Percentiles rank a stretch among this genome's conserved stretches.
Evolutionary conservation across 2,797 vertebrate species (phyloP).

Genomic region (Diglossa cyanea): DNA sequence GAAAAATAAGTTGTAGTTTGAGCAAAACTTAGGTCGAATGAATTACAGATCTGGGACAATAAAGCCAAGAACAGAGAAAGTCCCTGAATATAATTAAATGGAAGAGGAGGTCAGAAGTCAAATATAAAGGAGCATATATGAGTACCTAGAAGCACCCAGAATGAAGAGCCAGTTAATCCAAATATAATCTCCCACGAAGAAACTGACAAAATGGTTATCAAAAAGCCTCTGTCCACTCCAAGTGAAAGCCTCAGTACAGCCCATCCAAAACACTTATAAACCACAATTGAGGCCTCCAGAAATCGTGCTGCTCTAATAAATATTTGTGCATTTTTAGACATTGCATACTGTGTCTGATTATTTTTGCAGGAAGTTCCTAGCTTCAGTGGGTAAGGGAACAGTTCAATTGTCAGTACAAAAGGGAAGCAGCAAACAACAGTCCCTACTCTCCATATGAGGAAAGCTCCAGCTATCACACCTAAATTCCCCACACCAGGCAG

Average conservation of each 20-base stretch:
- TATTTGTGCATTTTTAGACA: not conserved
- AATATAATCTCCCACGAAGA: not conserved
- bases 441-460: not conserved
- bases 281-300: not conserved
- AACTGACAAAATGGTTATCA: not conserved
- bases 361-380: not conserved
- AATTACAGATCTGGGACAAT: not conserved
- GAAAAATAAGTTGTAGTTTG: not conserved
- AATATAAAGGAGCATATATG: not conserved
- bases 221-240: not conserved
- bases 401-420: not conserved
- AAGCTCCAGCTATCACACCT: not conserved
- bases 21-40: not conserved
- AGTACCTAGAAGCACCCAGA: not conserved
- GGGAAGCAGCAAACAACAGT: not conserved
- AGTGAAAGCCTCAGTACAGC: not conserved
- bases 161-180: not conserved
- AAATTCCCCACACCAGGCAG: not conserved
- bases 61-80: not conserved
- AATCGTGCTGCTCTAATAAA: not conserved
- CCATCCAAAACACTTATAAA: not conserved
- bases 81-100: not conserved
- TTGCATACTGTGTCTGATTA: not conserved
- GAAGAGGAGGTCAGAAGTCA: not conserved
- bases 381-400: not conserved